These are phyloP conservation scores for Menura novaehollandiae DNA, from an alignment of 2,113 vertebrate species.

Conservation along the genomic window DNA sequence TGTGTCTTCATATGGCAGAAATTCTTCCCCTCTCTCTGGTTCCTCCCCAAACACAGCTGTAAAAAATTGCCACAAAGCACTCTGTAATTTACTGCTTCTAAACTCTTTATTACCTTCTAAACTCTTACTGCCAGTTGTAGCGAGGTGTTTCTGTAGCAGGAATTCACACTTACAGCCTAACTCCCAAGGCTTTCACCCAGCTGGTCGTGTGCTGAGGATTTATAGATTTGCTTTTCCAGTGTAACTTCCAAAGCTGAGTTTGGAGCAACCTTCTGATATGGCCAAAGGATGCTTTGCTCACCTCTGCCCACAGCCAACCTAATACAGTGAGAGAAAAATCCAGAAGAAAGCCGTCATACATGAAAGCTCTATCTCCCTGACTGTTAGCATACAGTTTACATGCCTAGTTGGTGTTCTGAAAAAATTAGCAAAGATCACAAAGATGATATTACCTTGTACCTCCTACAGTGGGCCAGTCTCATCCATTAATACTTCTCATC, in stretches of 20 bases:
- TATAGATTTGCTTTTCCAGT: not conserved
- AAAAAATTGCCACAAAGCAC: not conserved
- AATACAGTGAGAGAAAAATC: not conserved
- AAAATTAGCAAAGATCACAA: not conserved
- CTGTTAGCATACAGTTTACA: not conserved
- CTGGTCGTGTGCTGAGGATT: not conserved
- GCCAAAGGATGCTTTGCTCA: not conserved
- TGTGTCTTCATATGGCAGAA: not conserved
- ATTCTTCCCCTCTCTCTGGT: not conserved
- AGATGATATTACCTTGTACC: not conserved
- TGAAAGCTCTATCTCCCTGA: not conserved
- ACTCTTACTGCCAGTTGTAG: not conserved
- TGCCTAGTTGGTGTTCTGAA: not conserved
- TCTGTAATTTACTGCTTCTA: not conserved
- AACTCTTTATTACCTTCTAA: not conserved
- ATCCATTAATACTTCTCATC: not conserved
- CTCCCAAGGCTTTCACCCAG: not conserved
- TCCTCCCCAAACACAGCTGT: not conserved
- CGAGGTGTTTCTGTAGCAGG: not conserved
- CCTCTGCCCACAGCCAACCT: not conserved
- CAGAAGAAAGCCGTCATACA: not conserved
- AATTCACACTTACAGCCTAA: not conserved
- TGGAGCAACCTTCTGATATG: not conserved
- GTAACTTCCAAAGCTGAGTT: not conserved
- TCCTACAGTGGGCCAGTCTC: not conserved